These are phyloP conservation scores for Heteropelma amictum DNA, from an alignment of 2,888 invertebrate species.

Conservation along the genomic window DNA sequence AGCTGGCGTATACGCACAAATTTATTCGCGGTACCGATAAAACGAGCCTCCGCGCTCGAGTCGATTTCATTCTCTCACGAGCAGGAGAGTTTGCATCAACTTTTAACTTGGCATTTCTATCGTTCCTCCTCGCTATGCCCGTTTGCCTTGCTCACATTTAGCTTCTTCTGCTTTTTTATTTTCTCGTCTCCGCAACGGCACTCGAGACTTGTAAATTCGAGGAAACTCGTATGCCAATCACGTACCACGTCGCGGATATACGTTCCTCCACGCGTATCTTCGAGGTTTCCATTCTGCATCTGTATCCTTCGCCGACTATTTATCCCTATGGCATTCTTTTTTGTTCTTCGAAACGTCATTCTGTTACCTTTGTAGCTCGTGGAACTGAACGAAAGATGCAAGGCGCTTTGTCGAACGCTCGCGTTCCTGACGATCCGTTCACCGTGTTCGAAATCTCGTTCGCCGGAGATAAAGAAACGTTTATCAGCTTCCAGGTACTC, in stretches of 20 bases:
- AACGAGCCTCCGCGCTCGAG: conserved; percentile 44
- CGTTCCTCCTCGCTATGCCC: conserved; percentile 26
- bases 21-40: conserved; percentile 55
- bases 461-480: too few species aligned
- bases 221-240: conserved; percentile 54
- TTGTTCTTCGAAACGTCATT: not conserved
- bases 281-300: conserved; percentile 14
- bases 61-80: conserved; percentile 42
- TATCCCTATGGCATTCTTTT: conserved; percentile 16
- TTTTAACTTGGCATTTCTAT: not conserved
- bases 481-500: too few species aligned
- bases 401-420: not conserved
- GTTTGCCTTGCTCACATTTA: not conserved
- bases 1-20: conserved; percentile 51
- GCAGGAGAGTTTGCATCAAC: not conserved
- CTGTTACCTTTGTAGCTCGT: not conserved
- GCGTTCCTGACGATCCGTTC: not conserved
- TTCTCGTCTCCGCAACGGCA: conserved; percentile 5
- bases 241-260: conserved; percentile 43
- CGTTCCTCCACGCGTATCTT: conserved; percentile 31
- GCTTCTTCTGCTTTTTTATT: not conserved
- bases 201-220: conserved; percentile 44
- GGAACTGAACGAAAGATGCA: not conserved
- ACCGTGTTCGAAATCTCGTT: too few species aligned
- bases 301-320: conserved; percentile 1